These are phyloP conservation scores for Champsocephalus esox DNA, from an alignment of 2,797 vertebrate genomes.

Conservation along the genomic window DNA sequence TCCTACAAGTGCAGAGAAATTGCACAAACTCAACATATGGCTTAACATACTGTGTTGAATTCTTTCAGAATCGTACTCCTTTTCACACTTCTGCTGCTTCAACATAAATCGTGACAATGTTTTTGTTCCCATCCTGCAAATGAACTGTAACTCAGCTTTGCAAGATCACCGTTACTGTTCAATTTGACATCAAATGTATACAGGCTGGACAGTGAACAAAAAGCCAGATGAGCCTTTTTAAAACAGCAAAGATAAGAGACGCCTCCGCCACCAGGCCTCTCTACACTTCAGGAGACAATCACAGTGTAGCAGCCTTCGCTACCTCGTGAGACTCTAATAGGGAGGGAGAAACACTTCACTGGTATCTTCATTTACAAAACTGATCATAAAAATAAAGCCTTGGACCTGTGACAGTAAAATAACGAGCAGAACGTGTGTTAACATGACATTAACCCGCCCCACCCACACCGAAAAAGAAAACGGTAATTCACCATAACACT, in stretches of 20 bases:
- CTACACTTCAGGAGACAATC: slow-evolving; percentile 61
- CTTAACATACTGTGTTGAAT: slow-evolving; percentile 46
- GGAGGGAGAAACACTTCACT: slow-evolving; percentile 73
- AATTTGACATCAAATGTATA: slow-evolving; percentile 60
- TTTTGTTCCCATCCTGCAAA: slow-evolving; percentile 58
- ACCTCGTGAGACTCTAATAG: slow-evolving; percentile 59
- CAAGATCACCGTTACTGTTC: slow-evolving; percentile 60
- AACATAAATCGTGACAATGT: slow-evolving; percentile 13
- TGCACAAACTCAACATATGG: slow-evolving; percentile 50
- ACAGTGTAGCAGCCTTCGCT: slow-evolving; percentile 77
- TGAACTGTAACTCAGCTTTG: slow-evolving; percentile 65
- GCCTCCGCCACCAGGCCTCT: slow-evolving; percentile 53
- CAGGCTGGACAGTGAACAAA: slow-evolving; percentile 41
- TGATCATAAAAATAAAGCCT: slow-evolving; percentile 71
- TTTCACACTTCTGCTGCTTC: slow-evolving; percentile 7
- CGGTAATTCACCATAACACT: slow-evolving; percentile 68
- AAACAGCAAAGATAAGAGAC: slow-evolving; percentile 33
- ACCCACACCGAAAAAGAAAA: neutral
- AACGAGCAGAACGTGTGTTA: slow-evolving; percentile 56
- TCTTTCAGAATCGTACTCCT: slow-evolving; percentile 28
- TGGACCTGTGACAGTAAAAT: slow-evolving; percentile 65
- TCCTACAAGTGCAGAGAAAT: slow-evolving; percentile 1
- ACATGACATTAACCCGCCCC: slow-evolving; percentile 49
- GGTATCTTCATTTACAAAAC: slow-evolving; percentile 72
- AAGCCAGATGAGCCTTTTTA: slow-evolving; percentile 39